phyloP scores from a whole-genome alignment of 2,888 invertebrate species.

The Barypeithes pellucidus region DNA sequence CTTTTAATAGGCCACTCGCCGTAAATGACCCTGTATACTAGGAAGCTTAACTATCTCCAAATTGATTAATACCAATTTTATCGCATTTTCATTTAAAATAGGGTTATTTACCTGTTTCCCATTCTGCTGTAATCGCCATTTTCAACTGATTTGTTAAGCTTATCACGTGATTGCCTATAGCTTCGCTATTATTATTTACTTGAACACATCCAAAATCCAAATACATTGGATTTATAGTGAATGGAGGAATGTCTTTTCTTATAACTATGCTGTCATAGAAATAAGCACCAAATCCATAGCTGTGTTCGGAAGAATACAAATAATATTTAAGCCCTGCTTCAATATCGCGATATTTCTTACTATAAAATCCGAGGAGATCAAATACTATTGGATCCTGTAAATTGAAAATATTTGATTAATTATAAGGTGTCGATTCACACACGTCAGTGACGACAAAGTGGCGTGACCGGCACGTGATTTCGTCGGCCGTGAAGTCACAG shows the following conservation, averaged over 20 bases:
- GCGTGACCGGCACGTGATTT: too few species aligned
- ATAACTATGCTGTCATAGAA: conserved; percentile 60
- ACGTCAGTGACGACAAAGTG: too few species aligned
- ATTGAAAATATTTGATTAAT: not conserved
- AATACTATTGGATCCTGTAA: conserved; percentile 64
- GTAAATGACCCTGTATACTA: too few species aligned
- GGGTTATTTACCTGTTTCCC: conserved; percentile 59
- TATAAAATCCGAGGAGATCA: conserved; percentile 61
- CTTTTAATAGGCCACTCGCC: too few species aligned
- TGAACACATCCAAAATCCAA: conserved; percentile 66
- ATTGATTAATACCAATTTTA: not conserved
- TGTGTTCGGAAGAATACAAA: conserved; percentile 50
- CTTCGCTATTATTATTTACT: conserved; percentile 22
- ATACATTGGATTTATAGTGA: conserved; percentile 63
- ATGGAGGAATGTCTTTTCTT: conserved; percentile 56
- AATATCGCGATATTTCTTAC: conserved; percentile 25
- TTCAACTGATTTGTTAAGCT: conserved; percentile 59
- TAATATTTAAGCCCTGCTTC: conserved; percentile 51
- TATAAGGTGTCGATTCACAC: too few species aligned
- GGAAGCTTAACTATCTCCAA: too few species aligned
- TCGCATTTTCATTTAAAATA: not conserved
- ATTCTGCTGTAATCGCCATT: conserved; percentile 58
- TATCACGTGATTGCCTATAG: conserved; percentile 34
- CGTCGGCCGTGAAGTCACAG: too few species aligned
- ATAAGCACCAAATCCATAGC: conserved; percentile 63